phyloP scores from a whole-genome alignment of 1,140 invertebrate genomes.

The Brachionus sp. region DNA sequence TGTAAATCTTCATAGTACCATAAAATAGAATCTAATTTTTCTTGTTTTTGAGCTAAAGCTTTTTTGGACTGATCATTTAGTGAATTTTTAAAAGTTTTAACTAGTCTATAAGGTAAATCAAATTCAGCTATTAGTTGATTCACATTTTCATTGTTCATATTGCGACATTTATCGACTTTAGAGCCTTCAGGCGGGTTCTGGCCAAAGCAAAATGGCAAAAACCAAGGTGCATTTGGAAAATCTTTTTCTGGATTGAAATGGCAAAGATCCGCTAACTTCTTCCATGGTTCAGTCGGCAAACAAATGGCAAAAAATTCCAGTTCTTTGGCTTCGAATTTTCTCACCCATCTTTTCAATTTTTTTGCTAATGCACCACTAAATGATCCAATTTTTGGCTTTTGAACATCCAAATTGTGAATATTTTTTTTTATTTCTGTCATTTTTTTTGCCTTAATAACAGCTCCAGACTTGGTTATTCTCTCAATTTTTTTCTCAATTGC shows the following conservation, averaged over 20 bases:
- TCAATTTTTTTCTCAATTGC: conserved; percentile 55
- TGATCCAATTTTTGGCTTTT: conserved; percentile 49
- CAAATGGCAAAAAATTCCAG: conserved; percentile 54
- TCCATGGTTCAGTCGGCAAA: conserved; percentile 55
- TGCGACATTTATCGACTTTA: conserved; percentile 48
- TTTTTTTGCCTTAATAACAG: conserved; percentile 51
- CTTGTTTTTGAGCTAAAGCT: conserved; percentile 49
- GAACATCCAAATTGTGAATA: conserved; percentile 53
- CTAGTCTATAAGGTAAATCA: conserved; percentile 51
- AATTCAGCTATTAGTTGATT: conserved; percentile 50
- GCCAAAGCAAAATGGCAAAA: conserved; percentile 54
- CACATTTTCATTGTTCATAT: conserved; percentile 51
- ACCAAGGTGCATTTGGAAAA: conserved; percentile 54
- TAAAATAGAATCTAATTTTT: conserved; percentile 52
- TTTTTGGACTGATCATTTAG: conserved; percentile 50
- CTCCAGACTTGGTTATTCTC: conserved; percentile 49
- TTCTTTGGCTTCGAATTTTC: conserved; percentile 50
- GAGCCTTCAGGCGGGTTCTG: conserved; percentile 48
- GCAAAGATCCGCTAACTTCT: conserved; percentile 54
- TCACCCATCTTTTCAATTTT: conserved; percentile 51
- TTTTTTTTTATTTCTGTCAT: conserved; percentile 54
- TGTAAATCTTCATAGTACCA: conserved; percentile 59
- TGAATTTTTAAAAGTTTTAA: conserved; percentile 49
- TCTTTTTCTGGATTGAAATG: conserved; percentile 55
- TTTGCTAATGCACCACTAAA: conserved; percentile 47